Evolutionary conservation across 2,888 invertebrate genomes (phyloP).

Genomic region (Epirrhoe alternata): DNA sequence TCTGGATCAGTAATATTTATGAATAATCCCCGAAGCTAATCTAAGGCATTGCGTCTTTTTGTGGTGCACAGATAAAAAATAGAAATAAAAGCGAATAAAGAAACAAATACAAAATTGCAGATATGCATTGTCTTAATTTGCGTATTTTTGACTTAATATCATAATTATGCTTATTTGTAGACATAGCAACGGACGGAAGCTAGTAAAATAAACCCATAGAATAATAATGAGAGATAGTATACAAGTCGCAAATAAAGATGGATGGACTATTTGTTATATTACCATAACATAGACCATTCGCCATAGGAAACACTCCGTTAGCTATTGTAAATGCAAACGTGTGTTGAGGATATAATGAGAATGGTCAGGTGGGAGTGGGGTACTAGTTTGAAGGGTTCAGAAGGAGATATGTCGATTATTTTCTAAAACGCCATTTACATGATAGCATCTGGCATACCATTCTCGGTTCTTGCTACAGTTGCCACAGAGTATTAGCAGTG

Average conservation of each 20-base stretch:
- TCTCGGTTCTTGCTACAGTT: too few species aligned
- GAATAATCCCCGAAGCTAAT: too few species aligned
- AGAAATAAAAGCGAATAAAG: too few species aligned
- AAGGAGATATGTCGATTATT: background rate
- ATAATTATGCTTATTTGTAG: background rate
- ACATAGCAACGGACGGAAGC: background rate
- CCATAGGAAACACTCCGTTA: constrained; percentile 18
- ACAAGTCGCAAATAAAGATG: constrained; percentile 11
- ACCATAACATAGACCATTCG: constrained; percentile 17
- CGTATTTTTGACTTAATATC: too few species aligned
- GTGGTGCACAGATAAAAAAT: too few species aligned
- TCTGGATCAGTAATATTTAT: too few species aligned
- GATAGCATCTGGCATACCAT: too few species aligned
- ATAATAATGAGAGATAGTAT: constrained; percentile 8
- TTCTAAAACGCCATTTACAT: too few species aligned
- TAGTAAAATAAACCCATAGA: background rate
- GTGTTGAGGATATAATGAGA: constrained; percentile 45
- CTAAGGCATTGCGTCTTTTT: too few species aligned
- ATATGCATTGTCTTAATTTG: too few species aligned
- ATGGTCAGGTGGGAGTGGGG: constrained; percentile 31
- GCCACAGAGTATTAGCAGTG: too few species aligned
- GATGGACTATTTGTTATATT: constrained; percentile 18
- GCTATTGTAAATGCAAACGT: constrained; percentile 22
- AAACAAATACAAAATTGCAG: too few species aligned
- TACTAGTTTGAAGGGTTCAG: background rate